phyloP scores from a whole-genome alignment of 2,797 vertebrate species.

The Danio aesculapii region DNA sequence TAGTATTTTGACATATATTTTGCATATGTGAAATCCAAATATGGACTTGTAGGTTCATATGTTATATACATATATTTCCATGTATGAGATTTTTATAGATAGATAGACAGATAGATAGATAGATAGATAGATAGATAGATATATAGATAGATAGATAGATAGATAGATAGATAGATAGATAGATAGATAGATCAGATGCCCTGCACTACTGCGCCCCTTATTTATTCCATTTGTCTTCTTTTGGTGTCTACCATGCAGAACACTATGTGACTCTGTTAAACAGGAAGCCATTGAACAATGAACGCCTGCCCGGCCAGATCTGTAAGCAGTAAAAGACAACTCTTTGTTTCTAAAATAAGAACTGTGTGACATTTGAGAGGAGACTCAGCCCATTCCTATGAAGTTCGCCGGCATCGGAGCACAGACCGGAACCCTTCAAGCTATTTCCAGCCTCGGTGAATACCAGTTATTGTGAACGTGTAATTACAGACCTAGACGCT shows the following conservation, averaged over 20 bases:
- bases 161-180: no score
- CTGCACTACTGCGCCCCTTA: not conserved
- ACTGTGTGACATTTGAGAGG: conserved; percentile 76
- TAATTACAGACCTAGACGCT: conserved; percentile 83
- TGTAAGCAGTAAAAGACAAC: conserved; percentile 74
- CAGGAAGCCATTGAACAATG: conserved; percentile 78
- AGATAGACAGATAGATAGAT: no score
- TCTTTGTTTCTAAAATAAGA: conserved; percentile 76
- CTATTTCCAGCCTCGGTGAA: conserved; percentile 81
- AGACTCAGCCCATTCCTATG: conserved; percentile 74
- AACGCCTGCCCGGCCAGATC: conserved; percentile 70
- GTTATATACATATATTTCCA: no score
- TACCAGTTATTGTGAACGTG: conserved; percentile 80
- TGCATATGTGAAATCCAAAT: no score
- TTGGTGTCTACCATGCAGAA: conserved; percentile 47
- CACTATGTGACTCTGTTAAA: conserved; percentile 60
- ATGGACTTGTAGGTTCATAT: no score
- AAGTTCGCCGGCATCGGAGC: conserved; percentile 68
- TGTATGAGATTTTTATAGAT: no score
- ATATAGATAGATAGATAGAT: no score
- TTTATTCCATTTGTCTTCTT: conserved; percentile 38
- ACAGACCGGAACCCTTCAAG: conserved; percentile 78
- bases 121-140: no score
- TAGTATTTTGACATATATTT: no score
- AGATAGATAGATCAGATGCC: not conserved